Evolutionary conservation across 2,797 vertebrate species (phyloP).

Genomic region (Mareca penelope): DNA sequence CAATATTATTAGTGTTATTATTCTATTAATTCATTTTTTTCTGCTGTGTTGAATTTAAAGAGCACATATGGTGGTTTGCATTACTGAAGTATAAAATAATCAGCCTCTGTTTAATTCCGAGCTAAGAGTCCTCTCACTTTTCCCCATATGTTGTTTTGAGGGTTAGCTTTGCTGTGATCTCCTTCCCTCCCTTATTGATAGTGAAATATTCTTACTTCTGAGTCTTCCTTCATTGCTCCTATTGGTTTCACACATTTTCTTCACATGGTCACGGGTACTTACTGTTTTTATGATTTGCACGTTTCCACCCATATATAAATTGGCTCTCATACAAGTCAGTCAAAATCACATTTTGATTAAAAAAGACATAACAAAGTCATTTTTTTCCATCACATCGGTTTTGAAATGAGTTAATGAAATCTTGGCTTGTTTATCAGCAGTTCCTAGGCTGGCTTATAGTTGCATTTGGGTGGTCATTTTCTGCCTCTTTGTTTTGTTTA

Average conservation of each 20-base stretch:
- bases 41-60: background rate
- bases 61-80: background rate
- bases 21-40: background rate
- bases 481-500: slow-evolving; percentile 19
- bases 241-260: slow-evolving; percentile 32
- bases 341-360: background rate
- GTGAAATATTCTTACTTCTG: background rate
- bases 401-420: background rate
- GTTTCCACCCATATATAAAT: slow-evolving; percentile 10
- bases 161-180: background rate
- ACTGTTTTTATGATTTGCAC: background rate
- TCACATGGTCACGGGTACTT: background rate
- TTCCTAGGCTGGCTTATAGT: slow-evolving; percentile 11
- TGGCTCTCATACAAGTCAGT: background rate
- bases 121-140: background rate
- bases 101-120: background rate
- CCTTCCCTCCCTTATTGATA: background rate
- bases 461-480: slow-evolving; percentile 7
- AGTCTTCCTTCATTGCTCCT: slow-evolving; percentile 18
- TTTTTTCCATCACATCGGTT: background rate
- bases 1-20: background rate
- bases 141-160: background rate
- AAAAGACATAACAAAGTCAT: background rate
- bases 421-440: background rate
- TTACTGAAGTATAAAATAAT: slow-evolving; percentile 1